Conservation (phyloP, 2,888 invertebrate genomes). For the Tenodera sinensis region DNA sequence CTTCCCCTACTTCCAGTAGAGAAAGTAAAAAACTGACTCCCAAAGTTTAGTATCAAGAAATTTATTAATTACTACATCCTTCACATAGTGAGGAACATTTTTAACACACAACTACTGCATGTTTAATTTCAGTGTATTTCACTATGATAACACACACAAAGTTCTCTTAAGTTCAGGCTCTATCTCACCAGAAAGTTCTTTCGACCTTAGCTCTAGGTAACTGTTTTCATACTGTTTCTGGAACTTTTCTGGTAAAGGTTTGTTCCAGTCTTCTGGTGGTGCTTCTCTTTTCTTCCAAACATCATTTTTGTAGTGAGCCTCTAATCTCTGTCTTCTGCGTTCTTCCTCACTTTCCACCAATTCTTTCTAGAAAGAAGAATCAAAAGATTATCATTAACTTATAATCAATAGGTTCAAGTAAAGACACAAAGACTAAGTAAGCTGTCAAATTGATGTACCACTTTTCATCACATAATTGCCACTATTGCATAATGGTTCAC, state of each 20-base stretch:
- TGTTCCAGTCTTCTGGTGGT: conserved; percentile 80
- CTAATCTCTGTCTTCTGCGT: conserved; percentile 60
- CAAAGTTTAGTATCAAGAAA: too few relatives aligned
- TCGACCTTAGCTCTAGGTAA: conserved; percentile 61
- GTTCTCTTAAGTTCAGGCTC: conserved; percentile 24
- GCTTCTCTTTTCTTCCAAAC: conserved; percentile 71
- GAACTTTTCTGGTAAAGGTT: conserved; percentile 75
- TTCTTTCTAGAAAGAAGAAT: conserved; percentile 50
- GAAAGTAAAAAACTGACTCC: too few relatives aligned
- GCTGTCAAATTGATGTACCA: not conserved
- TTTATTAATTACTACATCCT: not conserved
- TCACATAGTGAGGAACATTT: not conserved
- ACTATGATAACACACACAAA: conserved; percentile 32
- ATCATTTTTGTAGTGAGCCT: conserved; percentile 67
- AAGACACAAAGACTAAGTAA: not conserved
- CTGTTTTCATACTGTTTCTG: conserved; percentile 62
- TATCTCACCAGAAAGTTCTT: conserved; percentile 49
- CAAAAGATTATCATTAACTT: not conserved
- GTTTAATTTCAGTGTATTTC: not conserved
- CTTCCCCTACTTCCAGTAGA: too few relatives aligned
- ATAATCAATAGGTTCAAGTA: not conserved
- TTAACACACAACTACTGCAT: not conserved
- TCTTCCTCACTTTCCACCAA: conserved; percentile 69
- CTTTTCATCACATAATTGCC: too few relatives aligned
- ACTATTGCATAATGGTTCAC: too few relatives aligned